Conservation (phyloP, 2,113 vertebrate genomes). For the Toxotes jaculatrix region DNA sequence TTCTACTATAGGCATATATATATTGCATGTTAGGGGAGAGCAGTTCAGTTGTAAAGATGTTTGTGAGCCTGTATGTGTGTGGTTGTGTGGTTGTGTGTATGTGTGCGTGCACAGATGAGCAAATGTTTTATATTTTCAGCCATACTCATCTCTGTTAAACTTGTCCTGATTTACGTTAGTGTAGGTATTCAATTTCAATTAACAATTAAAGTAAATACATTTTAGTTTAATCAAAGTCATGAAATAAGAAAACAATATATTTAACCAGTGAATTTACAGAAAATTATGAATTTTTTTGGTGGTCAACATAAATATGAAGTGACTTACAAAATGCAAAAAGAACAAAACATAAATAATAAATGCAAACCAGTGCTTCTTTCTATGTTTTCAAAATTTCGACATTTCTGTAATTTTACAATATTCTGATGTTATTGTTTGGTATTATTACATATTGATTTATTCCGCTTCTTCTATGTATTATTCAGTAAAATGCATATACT, state of each 20-base stretch:
- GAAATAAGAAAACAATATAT: neutral
- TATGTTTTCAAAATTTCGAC: slow-evolving; percentile 26
- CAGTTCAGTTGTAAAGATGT: slow-evolving; percentile 25
- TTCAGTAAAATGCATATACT: slow-evolving; percentile 66
- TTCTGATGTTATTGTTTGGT: slow-evolving; percentile 37
- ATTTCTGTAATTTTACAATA: slow-evolving; percentile 30
- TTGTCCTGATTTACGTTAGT: neutral
- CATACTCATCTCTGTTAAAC: neutral
- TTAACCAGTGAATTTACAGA: neutral
- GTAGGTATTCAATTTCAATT: neutral
- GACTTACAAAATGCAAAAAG: neutral
- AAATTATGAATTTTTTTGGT: neutral
- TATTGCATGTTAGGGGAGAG: slow-evolving; percentile 82
- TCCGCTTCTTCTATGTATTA: slow-evolving; percentile 69
- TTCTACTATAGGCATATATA: slow-evolving; percentile 88
- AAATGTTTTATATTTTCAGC: neutral
- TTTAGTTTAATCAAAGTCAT: neutral
- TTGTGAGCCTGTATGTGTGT: slow-evolving; percentile 16
- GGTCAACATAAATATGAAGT: neutral
- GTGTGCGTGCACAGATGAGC: neutral
- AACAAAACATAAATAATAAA: slow-evolving; percentile 20
- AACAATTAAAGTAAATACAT: neutral
- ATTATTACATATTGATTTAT: slow-evolving; percentile 69
- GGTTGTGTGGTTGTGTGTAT: slow-evolving; percentile 4
- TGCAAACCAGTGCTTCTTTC: neutral